Evolutionary conservation across 1,140 invertebrate species (phyloP).

Genomic region (Ylistrum balloti): DNA sequence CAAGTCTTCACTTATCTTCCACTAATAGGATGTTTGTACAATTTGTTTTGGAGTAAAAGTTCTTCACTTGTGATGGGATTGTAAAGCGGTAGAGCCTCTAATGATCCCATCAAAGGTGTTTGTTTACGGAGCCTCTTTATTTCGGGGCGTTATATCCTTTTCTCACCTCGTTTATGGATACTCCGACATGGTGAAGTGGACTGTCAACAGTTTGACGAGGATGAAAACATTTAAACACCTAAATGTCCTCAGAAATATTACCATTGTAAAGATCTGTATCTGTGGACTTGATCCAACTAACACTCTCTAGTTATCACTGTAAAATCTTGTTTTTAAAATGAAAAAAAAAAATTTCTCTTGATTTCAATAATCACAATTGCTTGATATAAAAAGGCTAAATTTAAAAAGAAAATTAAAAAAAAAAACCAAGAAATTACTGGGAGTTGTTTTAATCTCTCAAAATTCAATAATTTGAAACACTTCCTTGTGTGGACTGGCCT

Average conservation of each 20-base stretch:
- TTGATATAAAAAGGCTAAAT: too few species aligned
- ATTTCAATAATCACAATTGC: too few species aligned
- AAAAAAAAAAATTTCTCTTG: too few species aligned
- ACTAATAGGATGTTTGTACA: neutral
- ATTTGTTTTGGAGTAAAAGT: conserved; percentile 13
- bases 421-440: too few species aligned
- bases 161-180: conserved; percentile 10
- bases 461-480: too few species aligned
- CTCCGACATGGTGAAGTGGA: neutral
- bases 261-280: neutral
- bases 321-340: too few species aligned
- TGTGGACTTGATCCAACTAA: neutral
- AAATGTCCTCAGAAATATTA: too few species aligned
- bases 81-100: neutral
- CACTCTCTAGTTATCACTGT: too few species aligned
- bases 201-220: neutral
- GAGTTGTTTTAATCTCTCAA: too few species aligned
- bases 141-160: conserved; percentile 13
- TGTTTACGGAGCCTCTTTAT: neutral
- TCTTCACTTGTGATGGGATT: neutral
- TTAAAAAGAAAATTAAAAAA: too few species aligned
- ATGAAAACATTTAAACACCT: neutral
- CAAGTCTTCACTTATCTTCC: neutral
- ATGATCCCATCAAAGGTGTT: neutral
- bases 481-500: too few species aligned